Evolutionary conservation across 1,140 invertebrate species (phyloP).

Genomic region (Sycophila sp.): DNA sequence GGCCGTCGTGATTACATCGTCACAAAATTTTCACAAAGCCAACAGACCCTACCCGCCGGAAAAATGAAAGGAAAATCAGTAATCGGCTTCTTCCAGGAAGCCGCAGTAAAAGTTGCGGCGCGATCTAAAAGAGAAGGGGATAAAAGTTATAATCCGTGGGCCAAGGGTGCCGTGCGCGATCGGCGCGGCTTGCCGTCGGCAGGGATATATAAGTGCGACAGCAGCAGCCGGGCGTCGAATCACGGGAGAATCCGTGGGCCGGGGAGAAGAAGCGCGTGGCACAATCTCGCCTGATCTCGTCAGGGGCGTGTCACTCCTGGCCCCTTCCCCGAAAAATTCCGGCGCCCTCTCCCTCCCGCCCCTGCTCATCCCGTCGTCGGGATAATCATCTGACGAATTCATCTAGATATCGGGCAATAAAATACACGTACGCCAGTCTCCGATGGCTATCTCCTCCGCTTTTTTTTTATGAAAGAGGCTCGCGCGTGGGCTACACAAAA

Average conservation of each 20-base stretch:
- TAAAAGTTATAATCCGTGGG: neutral
- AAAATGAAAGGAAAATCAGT: neutral
- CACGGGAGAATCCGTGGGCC: conserved; percentile 32
- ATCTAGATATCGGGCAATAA: conserved; percentile 65
- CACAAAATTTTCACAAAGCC: no score
- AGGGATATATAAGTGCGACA: neutral
- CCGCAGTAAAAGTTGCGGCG: neutral
- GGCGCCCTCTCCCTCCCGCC: conserved; percentile 32
- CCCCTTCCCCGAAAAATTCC: conserved; percentile 44
- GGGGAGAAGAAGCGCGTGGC: conserved; percentile 27
- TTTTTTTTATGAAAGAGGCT: conserved; percentile 35
- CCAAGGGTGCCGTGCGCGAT: no score
- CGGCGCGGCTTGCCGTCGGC: neutral
- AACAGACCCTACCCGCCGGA: no score
- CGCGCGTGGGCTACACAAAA: no score
- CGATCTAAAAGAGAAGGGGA: neutral
- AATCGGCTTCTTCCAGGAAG: neutral
- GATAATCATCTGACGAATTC: conserved; percentile 62
- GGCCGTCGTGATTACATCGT: no score
- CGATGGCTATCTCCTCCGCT: conserved; percentile 51
- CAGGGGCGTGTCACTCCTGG: conserved; percentile 56
- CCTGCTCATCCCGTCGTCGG: conserved; percentile 18
- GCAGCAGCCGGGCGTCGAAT: conserved; percentile 28
- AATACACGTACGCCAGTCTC: conserved; percentile 48
- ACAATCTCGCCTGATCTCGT: conserved; percentile 54